Percentiles rank a stretch among this genome's conserved stretches.
Evolutionary conservation across 2,113 vertebrate genomes (phyloP).

Genomic region (Grantiella picta): DNA sequence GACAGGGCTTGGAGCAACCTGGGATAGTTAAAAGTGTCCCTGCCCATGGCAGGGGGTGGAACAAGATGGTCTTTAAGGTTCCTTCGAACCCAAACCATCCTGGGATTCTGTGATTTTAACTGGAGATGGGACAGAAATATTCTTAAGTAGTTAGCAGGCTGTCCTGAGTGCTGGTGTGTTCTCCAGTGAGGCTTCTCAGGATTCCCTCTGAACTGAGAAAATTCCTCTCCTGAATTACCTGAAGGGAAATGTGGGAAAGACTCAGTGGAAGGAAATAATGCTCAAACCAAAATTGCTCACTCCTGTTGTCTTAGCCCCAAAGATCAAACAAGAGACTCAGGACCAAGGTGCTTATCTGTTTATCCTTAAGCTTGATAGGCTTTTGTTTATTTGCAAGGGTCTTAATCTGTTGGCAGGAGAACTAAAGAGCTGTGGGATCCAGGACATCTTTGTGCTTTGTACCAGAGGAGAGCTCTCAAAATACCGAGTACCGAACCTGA

Average conservation of each 20-base stretch:
- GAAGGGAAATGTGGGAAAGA: background rate
- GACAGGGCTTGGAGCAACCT: accelerated
- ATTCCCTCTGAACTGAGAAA: background rate
- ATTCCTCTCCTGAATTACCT: background rate
- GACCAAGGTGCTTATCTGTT: background rate
- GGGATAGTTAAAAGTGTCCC: background rate
- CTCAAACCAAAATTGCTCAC: background rate
- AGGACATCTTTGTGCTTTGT: constrained; percentile 90
- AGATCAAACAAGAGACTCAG: background rate
- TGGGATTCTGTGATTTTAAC: background rate
- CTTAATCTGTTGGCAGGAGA: constrained; percentile 74
- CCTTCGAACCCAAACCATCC: background rate
- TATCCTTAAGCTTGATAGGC: background rate
- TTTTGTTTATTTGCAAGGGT: constrained; percentile 12
- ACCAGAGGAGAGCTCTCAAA: constrained; percentile 85
- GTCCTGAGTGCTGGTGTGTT: background rate
- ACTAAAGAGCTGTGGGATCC: constrained; percentile 79
- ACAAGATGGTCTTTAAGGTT: accelerated
- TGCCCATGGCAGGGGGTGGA: background rate
- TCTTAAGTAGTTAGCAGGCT: background rate
- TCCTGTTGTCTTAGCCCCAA: background rate
- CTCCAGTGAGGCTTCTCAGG: background rate
- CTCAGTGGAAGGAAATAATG: background rate
- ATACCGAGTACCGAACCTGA: constrained; percentile 84
- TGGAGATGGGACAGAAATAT: background rate